Conservation (phyloP, 2,113 vertebrate species). For the Empidonax alnorum region DNA sequence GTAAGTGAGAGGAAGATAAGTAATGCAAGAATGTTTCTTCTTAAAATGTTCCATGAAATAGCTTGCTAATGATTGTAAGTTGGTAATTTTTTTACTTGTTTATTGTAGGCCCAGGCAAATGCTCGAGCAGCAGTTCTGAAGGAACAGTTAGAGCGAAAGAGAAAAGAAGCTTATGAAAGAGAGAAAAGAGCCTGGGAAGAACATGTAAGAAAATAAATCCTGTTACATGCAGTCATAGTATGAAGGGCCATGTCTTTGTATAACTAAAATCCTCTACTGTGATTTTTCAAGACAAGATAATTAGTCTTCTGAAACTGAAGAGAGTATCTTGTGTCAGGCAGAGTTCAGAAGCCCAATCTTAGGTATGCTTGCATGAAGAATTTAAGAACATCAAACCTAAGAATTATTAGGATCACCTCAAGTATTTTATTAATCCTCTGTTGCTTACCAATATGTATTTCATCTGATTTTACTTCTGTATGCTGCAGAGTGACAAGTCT, state of each 20-base stretch:
- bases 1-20: not conserved
- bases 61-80: not conserved
- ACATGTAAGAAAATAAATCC: slow-evolving; percentile 81
- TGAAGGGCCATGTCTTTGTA: not conserved
- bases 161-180: slow-evolving; percentile 90
- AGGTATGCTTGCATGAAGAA: not conserved
- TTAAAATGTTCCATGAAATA: not conserved
- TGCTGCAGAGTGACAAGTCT: not conserved
- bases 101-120: slow-evolving; percentile 85
- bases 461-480: not conserved
- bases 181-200: slow-evolving; percentile 95
- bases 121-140: slow-evolving; percentile 89
- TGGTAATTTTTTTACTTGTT: not conserved
- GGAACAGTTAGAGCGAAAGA: slow-evolving; percentile 92
- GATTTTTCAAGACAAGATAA: not conserved
- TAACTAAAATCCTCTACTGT: not conserved
- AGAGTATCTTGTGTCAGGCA: not conserved
- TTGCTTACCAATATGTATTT: not conserved
- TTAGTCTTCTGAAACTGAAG: not conserved
- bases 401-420: not conserved
- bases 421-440: not conserved
- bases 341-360: not conserved
- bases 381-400: not conserved
- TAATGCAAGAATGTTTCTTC: not conserved
- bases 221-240: not conserved